Evolutionary conservation across 1,140 invertebrate species (phyloP).

Genomic region (Oreohelix idahoensis): DNA sequence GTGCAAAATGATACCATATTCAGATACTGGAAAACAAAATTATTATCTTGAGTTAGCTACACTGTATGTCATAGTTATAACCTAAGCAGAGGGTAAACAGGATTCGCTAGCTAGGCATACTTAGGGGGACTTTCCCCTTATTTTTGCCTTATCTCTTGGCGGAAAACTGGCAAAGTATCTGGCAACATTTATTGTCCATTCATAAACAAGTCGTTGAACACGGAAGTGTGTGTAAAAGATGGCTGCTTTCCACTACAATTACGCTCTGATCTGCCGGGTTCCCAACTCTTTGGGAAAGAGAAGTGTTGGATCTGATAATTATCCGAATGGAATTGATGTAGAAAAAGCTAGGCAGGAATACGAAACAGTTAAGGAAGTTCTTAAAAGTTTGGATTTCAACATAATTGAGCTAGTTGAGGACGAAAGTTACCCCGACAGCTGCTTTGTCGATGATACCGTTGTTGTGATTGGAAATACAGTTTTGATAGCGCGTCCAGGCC

Average conservation of each 20-base stretch:
- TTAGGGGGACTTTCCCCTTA: too few species aligned
- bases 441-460: constrained; percentile 91
- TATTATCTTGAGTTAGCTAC: too few species aligned
- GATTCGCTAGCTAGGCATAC: too few species aligned
- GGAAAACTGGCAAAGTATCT: too few species aligned
- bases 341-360: constrained; percentile 54
- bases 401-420: constrained; percentile 91
- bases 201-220: not conserved
- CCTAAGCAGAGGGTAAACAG: too few species aligned
- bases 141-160: too few species aligned
- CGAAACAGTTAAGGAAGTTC: constrained; percentile 47
- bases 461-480: constrained; percentile 94
- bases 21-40: too few species aligned
- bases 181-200: too few species aligned
- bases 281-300: constrained; percentile 50
- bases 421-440: constrained; percentile 86
- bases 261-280: constrained; percentile 57
- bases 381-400: constrained; percentile 58
- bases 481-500: constrained; percentile 86
- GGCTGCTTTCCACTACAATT: constrained; percentile 55
- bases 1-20: too few species aligned
- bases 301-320: constrained; percentile 19
- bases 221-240: constrained; percentile 34
- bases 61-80: too few species aligned
- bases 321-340: constrained; percentile 43